Evolutionary conservation across 2,113 vertebrate genomes (phyloP), one percentile per base, ranked within the genome.

Genomic region (Acinonyx jubatus): DNA sequence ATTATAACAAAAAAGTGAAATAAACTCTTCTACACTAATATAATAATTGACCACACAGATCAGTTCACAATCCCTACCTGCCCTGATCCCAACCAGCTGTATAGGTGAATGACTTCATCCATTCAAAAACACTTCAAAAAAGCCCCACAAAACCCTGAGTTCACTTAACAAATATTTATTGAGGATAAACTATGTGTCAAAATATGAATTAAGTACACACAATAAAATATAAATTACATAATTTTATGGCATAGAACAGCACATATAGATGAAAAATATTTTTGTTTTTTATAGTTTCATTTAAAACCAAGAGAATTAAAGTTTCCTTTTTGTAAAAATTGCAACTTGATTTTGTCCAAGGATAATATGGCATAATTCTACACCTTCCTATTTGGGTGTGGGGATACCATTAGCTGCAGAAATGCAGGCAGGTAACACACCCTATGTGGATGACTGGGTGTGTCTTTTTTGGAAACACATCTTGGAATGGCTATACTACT

Each of bases 131-230:
- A 86, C 3, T 55, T 85, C 0, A 25, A 41, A 36, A 36, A 36
- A 71, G 36, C 0, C 66, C 13, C 13, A 33, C 66, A 7, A 52
- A 76, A 4, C 4, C 18, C 48, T 91, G 57, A 76, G 11, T 71
- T 97, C 21, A 93, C 89, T 66, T 89, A 89, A 85, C 50, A 93
- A 96, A 80, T 71, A 93, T 90, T 87, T 94, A 74, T 55, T 55
- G 41, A 91, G 78, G 88, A 33, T 85, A 38, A 63, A 57, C 41
- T 86, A 13, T 57, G 27, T 74, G 23, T 82, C 48, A 85, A 33
- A 63, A 18, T 84, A 16, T 27, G 38, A 85, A 50, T 50, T 83
- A 73, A 81, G 15, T 55, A 90, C 48, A 87, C 79, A 86, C 45
- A 50, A 52, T 27, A 83, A 4, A 90, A 87, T n/a, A 88, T 25